Conservation (phyloP, 2,888 invertebrate species). For the Eucera pruinosa region DNA sequence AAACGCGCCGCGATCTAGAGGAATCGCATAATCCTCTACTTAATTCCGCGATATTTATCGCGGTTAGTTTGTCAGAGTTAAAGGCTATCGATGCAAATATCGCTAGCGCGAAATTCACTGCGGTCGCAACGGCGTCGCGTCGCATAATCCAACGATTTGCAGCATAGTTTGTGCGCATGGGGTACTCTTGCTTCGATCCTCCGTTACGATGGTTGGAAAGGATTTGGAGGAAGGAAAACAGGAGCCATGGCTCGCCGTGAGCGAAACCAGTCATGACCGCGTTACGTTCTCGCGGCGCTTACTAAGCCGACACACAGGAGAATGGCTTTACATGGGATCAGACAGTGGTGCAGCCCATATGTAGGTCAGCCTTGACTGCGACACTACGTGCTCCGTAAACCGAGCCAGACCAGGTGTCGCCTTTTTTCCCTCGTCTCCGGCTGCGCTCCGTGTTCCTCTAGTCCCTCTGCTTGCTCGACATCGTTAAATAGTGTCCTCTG, state of each 20-base stretch:
- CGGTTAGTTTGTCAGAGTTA: slow-evolving; percentile 20
- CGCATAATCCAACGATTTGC: slow-evolving; percentile 56
- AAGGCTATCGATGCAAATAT: slow-evolving; percentile 26
- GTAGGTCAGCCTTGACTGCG: slow-evolving; percentile 81
- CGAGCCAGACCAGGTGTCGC: slow-evolving; percentile 68
- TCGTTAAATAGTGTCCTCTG: slow-evolving; percentile 22
- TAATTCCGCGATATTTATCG: slow-evolving; percentile 35
- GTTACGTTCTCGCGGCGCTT: slow-evolving; percentile 41
- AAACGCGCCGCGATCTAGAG: neutral
- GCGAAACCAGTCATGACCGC: neutral
- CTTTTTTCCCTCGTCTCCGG: slow-evolving; percentile 7
- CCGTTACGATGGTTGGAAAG: slow-evolving; percentile 10
- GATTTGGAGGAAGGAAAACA: slow-evolving; percentile 39
- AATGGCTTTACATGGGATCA: slow-evolving; percentile 59
- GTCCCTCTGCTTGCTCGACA: slow-evolving; percentile 6
- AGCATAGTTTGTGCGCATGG: slow-evolving; percentile 15
- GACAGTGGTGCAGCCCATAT: slow-evolving; percentile 76
- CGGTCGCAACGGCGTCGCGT: slow-evolving; percentile 18
- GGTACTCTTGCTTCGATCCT: slow-evolving; percentile 40
- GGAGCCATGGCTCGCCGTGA: slow-evolving; percentile 23
- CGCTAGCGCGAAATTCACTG: slow-evolving; percentile 16
- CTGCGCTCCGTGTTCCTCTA: slow-evolving; percentile 3
- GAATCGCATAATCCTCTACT: slow-evolving; percentile 13
- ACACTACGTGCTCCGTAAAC: slow-evolving; percentile 79
- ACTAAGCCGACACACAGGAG: slow-evolving; percentile 59